Evolutionary conservation across 2,113 vertebrate genomes (phyloP).

Genomic region (Pogonocichla stellata): DNA sequence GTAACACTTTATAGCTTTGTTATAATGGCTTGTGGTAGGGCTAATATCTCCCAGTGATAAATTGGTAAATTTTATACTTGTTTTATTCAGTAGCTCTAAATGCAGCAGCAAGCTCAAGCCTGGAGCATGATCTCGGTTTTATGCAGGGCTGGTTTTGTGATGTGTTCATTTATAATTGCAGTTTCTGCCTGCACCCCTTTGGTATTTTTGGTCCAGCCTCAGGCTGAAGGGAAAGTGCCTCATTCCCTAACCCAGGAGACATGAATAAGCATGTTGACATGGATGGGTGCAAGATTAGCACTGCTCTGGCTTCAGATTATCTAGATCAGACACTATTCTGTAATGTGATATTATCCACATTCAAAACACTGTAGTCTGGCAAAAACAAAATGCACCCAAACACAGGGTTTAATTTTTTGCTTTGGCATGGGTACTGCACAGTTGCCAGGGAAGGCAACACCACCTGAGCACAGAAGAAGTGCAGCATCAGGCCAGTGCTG

Average conservation of each 20-base stretch:
- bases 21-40: background rate
- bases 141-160: background rate
- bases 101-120: background rate
- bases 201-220: constrained; percentile 5
- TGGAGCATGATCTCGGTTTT: background rate
- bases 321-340: background rate
- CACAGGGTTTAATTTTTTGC: background rate
- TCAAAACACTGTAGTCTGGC: background rate
- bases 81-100: background rate
- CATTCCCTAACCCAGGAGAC: background rate
- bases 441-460: background rate
- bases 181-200: background rate
- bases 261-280: constrained; percentile 1
- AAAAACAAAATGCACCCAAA: background rate
- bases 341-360: background rate
- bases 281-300: background rate
- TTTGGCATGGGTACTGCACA: rapidly evolving
- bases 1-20: background rate
- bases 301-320: constrained; percentile 4
- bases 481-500: background rate
- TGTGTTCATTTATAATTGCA: constrained; percentile 10
- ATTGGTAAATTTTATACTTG: background rate
- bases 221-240: constrained; percentile 20
- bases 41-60: background rate
- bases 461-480: background rate